phyloP scores from a whole-genome alignment of 1,140 invertebrate genomes.

The Cryptotermes secundus region DNA sequence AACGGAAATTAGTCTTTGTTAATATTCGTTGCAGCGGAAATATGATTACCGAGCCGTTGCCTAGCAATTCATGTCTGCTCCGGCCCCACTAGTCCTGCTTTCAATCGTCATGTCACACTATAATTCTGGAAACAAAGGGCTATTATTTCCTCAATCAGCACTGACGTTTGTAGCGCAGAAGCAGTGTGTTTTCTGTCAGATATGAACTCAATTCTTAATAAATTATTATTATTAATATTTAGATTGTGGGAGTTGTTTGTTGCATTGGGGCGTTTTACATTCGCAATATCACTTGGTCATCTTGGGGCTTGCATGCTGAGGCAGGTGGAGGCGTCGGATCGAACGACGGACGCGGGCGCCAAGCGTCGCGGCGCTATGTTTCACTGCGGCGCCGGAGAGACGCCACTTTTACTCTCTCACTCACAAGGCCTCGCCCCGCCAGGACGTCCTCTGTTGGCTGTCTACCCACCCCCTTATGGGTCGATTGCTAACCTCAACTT shows the following conservation, averaged over 20 bases:
- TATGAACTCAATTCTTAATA: too few relatives aligned
- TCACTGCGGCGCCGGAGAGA: neutral
- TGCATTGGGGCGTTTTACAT: neutral
- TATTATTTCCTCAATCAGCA: too few relatives aligned
- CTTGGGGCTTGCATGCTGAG: neutral
- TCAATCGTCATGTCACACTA: too few relatives aligned
- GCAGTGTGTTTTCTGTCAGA: too few relatives aligned
- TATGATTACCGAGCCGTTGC: too few relatives aligned
- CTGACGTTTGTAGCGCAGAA: too few relatives aligned
- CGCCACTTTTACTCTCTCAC: neutral
- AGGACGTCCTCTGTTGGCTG: neutral
- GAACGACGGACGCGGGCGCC: neutral
- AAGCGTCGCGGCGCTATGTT: constrained; percentile 2
- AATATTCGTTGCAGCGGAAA: too few relatives aligned
- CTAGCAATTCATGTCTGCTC: too few relatives aligned
- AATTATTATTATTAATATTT: neutral
- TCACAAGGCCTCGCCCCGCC: neutral
- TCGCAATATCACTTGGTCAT: neutral
- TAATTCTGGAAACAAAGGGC: too few relatives aligned
- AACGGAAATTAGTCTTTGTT: too few relatives aligned
- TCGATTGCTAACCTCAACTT: neutral
- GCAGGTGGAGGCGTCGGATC: constrained; percentile 10
- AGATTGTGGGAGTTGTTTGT: neutral
- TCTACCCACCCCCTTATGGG: neutral
- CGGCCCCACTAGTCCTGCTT: too few relatives aligned